These are phyloP conservation scores for Phacellophora camtschatica DNA, from an alignment of 30 jellyfish, hydroid and myxozoan species.

Conservation along the genomic window DNA sequence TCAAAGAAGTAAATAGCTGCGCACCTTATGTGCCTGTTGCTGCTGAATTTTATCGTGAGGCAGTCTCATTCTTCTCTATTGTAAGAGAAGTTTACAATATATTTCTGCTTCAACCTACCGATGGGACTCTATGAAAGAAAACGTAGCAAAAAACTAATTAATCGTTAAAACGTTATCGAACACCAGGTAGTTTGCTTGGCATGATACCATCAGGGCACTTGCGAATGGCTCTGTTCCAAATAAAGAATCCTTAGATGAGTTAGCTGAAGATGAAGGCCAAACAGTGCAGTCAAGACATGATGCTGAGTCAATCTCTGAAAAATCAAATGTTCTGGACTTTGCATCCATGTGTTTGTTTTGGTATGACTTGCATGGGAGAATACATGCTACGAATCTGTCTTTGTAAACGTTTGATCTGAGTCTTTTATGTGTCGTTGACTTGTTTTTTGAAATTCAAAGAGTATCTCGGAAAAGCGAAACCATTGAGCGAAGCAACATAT, in stretches of 20 bases:
- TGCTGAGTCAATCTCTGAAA: slow-evolving; percentile 30
- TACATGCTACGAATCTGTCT: slow-evolving; percentile 44
- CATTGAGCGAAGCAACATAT: slow-evolving; percentile 37
- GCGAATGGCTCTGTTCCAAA: slow-evolving; percentile 25
- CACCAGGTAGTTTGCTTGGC: slow-evolving; percentile 57
- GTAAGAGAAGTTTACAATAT: slow-evolving; percentile 40
- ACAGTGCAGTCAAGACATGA: slow-evolving; percentile 63
- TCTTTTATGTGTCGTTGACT: slow-evolving; percentile 28
- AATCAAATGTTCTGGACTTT: slow-evolving; percentile 17
- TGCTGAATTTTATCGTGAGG: slow-evolving; percentile 61
- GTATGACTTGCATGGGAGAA: slow-evolving; percentile 54
- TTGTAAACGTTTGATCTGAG: slow-evolving; percentile 41
- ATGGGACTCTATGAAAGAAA: slow-evolving; percentile 51
- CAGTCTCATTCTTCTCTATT: slow-evolving; percentile 61
- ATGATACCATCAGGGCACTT: slow-evolving; percentile 67
- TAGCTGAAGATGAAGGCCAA: slow-evolving; percentile 50
- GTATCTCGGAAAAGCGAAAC: slow-evolving; percentile 47
- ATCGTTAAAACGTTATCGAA: slow-evolving; percentile 63
- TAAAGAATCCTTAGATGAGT: slow-evolving; percentile 36
- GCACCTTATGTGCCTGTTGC: slow-evolving; percentile 66
- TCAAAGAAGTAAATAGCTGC: slow-evolving; percentile 32
- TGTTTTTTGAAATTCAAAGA: slow-evolving; percentile 14
- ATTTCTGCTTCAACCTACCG: slow-evolving; percentile 49
- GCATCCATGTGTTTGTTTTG: slow-evolving; percentile 47
- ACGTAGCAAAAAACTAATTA: slow-evolving; percentile 47